Percentiles rank a stretch among this genome's conserved stretches.
These are phyloP conservation scores for Atopsyche davidsoni DNA, from an alignment of 1,140 invertebrate species.

Conservation along the genomic window DNA sequence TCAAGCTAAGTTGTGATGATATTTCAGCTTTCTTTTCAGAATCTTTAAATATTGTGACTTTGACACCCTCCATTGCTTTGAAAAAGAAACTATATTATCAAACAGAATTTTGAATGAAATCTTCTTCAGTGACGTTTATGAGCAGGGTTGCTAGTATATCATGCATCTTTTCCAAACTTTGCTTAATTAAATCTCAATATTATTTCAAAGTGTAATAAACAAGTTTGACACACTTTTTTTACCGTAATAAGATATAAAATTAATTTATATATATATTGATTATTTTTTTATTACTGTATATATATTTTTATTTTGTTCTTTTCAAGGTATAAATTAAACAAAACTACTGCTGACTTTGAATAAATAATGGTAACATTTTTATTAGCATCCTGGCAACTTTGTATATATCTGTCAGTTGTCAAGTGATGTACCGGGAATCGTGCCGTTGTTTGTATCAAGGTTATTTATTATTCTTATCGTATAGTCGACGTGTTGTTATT, in stretches of 20 bases:
- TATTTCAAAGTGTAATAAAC: background rate
- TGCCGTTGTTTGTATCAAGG: background rate
- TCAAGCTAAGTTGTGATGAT: slow-evolving; percentile 12
- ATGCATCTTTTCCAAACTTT: background rate
- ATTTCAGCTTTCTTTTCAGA: slow-evolving; percentile 12
- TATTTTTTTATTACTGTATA: too few relatives aligned
- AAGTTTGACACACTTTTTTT: background rate
- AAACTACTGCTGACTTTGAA: background rate
- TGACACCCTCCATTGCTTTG: slow-evolving; percentile 16
- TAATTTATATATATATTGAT: too few relatives aligned
- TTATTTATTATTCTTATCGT: background rate
- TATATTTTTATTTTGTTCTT: too few relatives aligned
- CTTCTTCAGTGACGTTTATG: too few relatives aligned
- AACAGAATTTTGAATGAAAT: too few relatives aligned
- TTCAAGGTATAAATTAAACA: too few relatives aligned
- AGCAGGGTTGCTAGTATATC: too few relatives aligned
- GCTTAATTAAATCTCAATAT: background rate
- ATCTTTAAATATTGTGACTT: slow-evolving; percentile 11
- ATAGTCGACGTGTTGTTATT: background rate
- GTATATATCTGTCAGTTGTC: background rate
- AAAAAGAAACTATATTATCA: too few relatives aligned
- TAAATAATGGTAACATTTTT: background rate
- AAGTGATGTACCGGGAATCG: background rate
- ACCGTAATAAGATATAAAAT: background rate
- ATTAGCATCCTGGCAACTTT: slow-evolving; percentile 5